Evolutionary conservation across 2,113 vertebrate species (phyloP).

Genomic region (Cacatua alba): DNA sequence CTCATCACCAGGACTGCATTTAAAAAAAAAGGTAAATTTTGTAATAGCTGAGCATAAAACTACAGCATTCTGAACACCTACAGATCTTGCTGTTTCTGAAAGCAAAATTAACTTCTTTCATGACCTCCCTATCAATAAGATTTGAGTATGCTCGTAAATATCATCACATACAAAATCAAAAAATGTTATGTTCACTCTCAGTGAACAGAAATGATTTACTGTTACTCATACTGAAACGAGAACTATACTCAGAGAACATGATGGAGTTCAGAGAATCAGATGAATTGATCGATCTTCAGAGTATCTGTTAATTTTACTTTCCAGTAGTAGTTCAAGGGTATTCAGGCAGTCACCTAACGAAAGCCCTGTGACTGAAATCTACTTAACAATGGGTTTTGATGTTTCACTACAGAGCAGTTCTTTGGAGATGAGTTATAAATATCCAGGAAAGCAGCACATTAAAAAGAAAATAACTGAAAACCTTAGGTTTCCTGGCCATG

Average conservation of each 20-base stretch:
- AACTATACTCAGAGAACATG: background rate
- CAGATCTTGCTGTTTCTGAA: background rate
- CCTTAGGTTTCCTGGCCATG: background rate
- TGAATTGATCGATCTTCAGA: background rate
- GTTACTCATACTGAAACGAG: background rate
- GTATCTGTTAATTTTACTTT: constrained; percentile 31
- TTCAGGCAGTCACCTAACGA: background rate
- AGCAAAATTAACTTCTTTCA: background rate
- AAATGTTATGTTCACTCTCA: background rate
- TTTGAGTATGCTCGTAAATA: background rate
- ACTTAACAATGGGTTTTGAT: constrained; percentile 18
- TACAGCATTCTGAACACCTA: background rate
- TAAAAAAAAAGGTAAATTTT: background rate
- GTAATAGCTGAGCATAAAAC: background rate
- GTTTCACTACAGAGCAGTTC: constrained; percentile 13
- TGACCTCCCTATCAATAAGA: background rate
- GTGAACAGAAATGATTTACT: background rate
- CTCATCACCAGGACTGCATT: background rate
- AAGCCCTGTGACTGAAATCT: background rate
- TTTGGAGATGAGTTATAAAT: constrained; percentile 32
- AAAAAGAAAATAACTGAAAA: constrained; percentile 30
- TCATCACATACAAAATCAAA: background rate
- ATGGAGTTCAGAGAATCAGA: background rate
- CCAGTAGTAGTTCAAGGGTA: background rate
- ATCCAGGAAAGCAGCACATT: background rate